Conservation (phyloP, 2,797 vertebrate species). For the Sarcophilus harrisii region DNA sequence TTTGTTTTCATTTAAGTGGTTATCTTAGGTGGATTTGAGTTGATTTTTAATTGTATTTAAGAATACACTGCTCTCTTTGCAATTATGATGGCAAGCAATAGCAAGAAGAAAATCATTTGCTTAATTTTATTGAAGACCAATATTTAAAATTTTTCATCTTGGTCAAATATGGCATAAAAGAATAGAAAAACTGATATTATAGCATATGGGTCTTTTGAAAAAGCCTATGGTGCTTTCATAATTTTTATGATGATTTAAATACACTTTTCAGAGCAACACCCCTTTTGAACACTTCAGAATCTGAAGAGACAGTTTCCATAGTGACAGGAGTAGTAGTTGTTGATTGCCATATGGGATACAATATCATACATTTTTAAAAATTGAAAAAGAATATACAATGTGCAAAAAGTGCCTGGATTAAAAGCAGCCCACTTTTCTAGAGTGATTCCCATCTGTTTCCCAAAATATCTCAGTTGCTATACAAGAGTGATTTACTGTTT, state of each 20-base stretch:
- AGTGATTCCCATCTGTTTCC: background rate
- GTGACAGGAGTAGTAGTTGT: background rate
- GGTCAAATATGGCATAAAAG: background rate
- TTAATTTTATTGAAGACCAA: background rate
- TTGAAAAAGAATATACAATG: background rate
- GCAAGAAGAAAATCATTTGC: background rate
- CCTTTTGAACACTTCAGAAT: constrained; percentile 3
- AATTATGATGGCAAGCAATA: background rate
- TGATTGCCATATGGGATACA: background rate
- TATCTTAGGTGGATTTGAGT: background rate
- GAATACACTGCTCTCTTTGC: background rate
- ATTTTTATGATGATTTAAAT: background rate
- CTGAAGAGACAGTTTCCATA: background rate
- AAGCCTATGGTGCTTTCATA: background rate
- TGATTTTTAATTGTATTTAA: background rate
- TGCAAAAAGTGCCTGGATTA: background rate
- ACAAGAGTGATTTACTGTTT: background rate
- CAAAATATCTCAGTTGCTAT: background rate
- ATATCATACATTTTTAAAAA: constrained; percentile 7
- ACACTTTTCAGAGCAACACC: background rate
- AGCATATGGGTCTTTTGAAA: background rate
- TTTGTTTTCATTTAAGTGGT: background rate
- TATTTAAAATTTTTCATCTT: background rate
- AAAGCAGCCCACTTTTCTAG: background rate
- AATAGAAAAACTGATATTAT: background rate